Percentiles rank a stretch among this genome's conserved stretches.
Conservation (phyloP, 1,140 invertebrate species). For the Adelges cooleyi region DNA sequence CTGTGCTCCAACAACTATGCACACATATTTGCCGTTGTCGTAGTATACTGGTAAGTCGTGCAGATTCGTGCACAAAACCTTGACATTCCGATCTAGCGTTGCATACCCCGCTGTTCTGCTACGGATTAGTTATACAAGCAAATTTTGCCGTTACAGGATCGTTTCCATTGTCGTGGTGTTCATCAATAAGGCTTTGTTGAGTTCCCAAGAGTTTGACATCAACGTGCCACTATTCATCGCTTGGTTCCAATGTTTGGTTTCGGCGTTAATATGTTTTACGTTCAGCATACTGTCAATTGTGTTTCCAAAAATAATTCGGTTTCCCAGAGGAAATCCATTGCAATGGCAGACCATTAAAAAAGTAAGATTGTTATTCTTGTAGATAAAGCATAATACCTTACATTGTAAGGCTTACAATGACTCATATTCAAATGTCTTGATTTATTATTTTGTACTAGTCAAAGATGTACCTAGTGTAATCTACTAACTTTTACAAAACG, state of each 20-base stretch:
- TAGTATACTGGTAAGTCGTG: conserved; percentile 9
- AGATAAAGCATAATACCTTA: no score
- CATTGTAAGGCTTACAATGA: no score
- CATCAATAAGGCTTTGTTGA: conserved; percentile 77
- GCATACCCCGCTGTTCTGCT: no score
- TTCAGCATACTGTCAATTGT: conserved; percentile 50
- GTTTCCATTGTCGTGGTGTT: conserved; percentile 91
- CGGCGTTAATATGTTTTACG: conserved; percentile 65
- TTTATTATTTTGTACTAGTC: no score
- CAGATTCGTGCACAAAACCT: no score
- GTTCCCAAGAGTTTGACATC: conserved; percentile 53
- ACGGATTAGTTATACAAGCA: no score
- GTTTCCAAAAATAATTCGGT: conserved; percentile 51
- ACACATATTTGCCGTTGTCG: conserved; percentile 32
- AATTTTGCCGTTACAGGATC: conserved; percentile 55
- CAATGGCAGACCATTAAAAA: conserved; percentile 39
- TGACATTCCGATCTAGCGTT: no score
- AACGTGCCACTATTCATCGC: conserved; percentile 95
- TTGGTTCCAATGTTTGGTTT: conserved; percentile 92
- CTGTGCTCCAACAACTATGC: no score
- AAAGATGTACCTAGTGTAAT: no score
- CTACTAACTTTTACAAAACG: no score
- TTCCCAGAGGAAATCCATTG: conserved; percentile 56
- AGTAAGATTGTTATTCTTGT: neutral
- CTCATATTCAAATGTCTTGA: no score